Evolutionary conservation across 2,888 invertebrate genomes (phyloP).

Genomic region (Drosophila cognata): DNA sequence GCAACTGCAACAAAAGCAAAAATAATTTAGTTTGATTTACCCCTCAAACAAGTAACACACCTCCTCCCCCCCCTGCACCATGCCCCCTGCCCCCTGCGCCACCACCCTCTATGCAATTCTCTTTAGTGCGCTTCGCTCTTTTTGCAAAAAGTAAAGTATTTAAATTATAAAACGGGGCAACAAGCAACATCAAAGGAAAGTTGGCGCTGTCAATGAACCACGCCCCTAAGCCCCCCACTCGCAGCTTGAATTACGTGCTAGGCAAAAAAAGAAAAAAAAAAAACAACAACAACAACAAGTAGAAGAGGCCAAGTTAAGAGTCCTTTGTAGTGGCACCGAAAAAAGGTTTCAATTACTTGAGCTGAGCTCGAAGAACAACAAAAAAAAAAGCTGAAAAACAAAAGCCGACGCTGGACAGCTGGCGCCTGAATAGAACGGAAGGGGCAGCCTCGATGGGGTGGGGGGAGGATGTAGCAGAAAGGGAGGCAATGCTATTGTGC

Average conservation of each 20-base stretch:
- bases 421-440: neutral
- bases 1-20: conserved; percentile 39
- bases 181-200: conserved; percentile 64
- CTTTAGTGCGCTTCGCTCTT: conserved; percentile 39
- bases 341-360: conserved; percentile 72
- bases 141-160: conserved; percentile 59
- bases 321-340: conserved; percentile 74
- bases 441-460: neutral
- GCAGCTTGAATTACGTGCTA: conserved; percentile 70
- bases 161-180: conserved; percentile 73
- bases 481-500: conserved; percentile 7
- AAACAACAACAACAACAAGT: conserved; percentile 5
- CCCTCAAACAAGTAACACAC: conserved; percentile 12
- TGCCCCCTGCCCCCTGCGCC: neutral
- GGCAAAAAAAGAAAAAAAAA: conserved; percentile 39
- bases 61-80: neutral
- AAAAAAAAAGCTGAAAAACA: conserved; percentile 29
- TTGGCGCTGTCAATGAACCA: conserved; percentile 72
- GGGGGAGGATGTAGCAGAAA: neutral
- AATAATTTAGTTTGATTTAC: conserved; percentile 65
- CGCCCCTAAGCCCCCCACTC: neutral
- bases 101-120: conserved; percentile 6
- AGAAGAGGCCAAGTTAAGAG: conserved; percentile 36
- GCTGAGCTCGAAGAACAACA: conserved; percentile 3
- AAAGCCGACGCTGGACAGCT: conserved; percentile 47